Evolutionary conservation across 2,797 vertebrate species (phyloP).

Genomic region (Hydrocynus forskahlii): DNA sequence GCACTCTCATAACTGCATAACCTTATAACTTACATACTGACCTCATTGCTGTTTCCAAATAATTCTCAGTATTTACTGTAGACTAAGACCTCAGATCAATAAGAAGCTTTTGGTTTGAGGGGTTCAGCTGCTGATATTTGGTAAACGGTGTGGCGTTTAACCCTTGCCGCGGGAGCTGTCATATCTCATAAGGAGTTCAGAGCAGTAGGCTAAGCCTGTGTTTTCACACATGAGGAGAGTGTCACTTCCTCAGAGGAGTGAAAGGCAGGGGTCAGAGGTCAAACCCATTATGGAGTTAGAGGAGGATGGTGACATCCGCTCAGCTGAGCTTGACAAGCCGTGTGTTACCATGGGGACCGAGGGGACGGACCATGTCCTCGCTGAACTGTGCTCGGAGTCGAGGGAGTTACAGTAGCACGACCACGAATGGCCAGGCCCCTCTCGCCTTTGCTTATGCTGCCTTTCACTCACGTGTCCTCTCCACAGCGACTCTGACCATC

Average conservation of each 20-base stretch:
- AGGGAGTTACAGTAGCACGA: constrained; percentile 61
- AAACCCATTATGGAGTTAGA: constrained; percentile 78
- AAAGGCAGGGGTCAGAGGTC: constrained; percentile 74
- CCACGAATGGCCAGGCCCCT: neutral
- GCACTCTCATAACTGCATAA: neutral
- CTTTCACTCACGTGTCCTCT: neutral
- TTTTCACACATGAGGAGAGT: constrained; percentile 67
- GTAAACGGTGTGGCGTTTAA: constrained; percentile 55
- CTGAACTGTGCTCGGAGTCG: constrained; percentile 71
- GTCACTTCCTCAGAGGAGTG: constrained; percentile 66
- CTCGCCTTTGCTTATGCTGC: neutral
- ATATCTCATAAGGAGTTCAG: constrained; percentile 48
- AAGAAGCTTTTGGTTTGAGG: neutral
- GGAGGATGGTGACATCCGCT: constrained; percentile 65
- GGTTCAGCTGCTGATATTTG: constrained; percentile 56
- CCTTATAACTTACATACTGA: neutral
- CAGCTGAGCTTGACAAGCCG: constrained; percentile 69
- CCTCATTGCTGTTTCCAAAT: neutral
- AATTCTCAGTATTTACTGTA: neutral
- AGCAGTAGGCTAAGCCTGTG: constrained; percentile 55
- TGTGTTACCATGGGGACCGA: constrained; percentile 77
- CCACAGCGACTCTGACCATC: neutral
- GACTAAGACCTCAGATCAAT: neutral
- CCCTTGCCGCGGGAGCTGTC: constrained; percentile 49
- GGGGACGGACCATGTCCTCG: constrained; percentile 73